Conservation (phyloP, 2,113 vertebrate species). For the Stegastes partitus region DNA sequence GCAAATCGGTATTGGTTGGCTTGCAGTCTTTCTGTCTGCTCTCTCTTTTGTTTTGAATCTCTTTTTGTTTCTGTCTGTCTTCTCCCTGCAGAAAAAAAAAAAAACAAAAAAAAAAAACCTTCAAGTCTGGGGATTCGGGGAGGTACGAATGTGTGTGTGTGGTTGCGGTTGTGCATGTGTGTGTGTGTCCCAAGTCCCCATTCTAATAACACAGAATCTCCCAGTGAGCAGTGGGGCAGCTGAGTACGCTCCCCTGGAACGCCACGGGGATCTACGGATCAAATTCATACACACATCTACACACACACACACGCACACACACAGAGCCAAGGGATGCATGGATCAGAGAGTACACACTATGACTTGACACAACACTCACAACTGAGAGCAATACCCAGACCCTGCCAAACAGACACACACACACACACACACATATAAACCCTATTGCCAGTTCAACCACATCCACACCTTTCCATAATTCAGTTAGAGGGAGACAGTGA, state of each 20-base stretch:
- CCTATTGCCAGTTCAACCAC: constrained; percentile 71
- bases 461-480: constrained; percentile 79
- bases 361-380: constrained; percentile 57
- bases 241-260: constrained; percentile 74
- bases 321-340: constrained; percentile 46
- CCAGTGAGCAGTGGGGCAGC: constrained; percentile 83
- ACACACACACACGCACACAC: constrained; percentile 5
- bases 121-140: constrained; percentile 71
- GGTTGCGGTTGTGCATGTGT: constrained; percentile 20
- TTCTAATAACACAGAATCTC: constrained; percentile 86
- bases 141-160: constrained; percentile 27
- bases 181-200: constrained; percentile 77
- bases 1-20: neutral
- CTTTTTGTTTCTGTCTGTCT: constrained; percentile 55
- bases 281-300: constrained; percentile 58
- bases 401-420: constrained; percentile 23
- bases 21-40: constrained; percentile 20
- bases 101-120: constrained; percentile 56
- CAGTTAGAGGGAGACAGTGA: constrained; percentile 72
- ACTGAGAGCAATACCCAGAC: constrained; percentile 43
- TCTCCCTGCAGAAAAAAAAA: constrained; percentile 59
- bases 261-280: constrained; percentile 77
- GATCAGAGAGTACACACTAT: constrained; percentile 65
- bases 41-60: constrained; percentile 45
- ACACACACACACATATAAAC: constrained; percentile 38